phyloP scores from a whole-genome alignment of 2,888 invertebrate genomes.

The Drosophila paracracens region DNA sequence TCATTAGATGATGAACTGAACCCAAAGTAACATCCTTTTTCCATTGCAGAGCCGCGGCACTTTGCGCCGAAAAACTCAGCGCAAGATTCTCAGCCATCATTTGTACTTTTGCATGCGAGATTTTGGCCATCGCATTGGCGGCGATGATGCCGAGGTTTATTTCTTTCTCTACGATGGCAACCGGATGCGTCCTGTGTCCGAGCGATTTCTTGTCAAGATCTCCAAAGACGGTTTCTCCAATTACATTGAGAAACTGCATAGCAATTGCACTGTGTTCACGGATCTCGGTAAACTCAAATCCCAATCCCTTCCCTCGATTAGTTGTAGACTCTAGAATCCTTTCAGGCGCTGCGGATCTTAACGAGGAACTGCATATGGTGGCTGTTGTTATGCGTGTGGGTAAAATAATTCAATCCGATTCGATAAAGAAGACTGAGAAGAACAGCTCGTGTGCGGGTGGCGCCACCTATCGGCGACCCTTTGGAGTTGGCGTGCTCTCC shows the following conservation, averaged over 20 bases:
- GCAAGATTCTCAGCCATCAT: conserved; percentile 89
- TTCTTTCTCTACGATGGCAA: conserved; percentile 92
- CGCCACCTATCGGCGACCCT: conserved; percentile 89
- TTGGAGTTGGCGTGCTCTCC: conserved; percentile 93
- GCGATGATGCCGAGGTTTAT: conserved; percentile 95
- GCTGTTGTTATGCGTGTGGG: conserved; percentile 96
- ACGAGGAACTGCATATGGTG: conserved; percentile 93
- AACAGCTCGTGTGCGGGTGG: conserved; percentile 57
- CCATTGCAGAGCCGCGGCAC: conserved; percentile 84
- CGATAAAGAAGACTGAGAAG: conserved; percentile 84
- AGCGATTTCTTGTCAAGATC: conserved; percentile 94
- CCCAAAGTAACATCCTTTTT: too few species aligned
- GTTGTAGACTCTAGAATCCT: neutral
- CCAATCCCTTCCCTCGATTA: neutral
- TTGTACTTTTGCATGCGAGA: conserved; percentile 95
- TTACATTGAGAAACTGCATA: conserved; percentile 94
- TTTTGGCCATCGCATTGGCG: conserved; percentile 94
- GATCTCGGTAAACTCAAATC: conserved; percentile 86
- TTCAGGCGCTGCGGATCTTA: conserved; percentile 91
- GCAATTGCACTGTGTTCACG: conserved; percentile 95
- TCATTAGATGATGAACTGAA: neutral
- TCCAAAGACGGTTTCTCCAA: conserved; percentile 96
- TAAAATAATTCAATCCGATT: conserved; percentile 88
- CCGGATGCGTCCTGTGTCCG: conserved; percentile 92
- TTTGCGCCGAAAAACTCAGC: conserved; percentile 82